Percentiles rank a stretch among this genome's conserved stretches.
phyloP scores from a whole-genome alignment of 2,797 vertebrate species.

The Hypotaenidia okinawae region DNA sequence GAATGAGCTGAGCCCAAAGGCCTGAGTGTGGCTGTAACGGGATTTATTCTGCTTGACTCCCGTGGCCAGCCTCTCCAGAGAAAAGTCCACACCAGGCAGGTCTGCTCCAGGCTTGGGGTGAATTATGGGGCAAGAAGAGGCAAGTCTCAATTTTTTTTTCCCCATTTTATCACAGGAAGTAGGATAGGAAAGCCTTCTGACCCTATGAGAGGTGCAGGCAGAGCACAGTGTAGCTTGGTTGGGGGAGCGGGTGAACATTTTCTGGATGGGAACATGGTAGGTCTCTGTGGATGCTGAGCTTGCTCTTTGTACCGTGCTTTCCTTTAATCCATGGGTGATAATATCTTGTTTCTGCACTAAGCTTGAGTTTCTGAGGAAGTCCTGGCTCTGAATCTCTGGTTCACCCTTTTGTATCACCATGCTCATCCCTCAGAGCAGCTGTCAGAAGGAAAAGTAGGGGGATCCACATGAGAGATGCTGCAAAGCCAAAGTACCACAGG shows the following conservation, averaged over 20 bases:
- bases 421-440: background rate
- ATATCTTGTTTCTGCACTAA: background rate
- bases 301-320: background rate
- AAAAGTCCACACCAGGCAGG: background rate
- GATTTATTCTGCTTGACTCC: background rate
- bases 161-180: too few relatives aligned
- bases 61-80: accelerated
- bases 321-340: accelerated
- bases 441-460: accelerated
- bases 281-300: background rate
- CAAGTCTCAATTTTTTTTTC: background rate
- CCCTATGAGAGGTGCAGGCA: background rate
- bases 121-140: background rate
- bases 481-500: accelerated
- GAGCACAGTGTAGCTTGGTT: accelerated
- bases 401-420: accelerated
- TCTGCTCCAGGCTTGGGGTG: background rate
- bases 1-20: conserved; percentile 17
- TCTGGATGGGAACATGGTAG: background rate
- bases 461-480: accelerated
- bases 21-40: background rate
- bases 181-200: background rate
- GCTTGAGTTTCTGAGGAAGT: background rate
- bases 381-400: background rate
- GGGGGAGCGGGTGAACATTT: background rate